Evolutionary conservation across 1,140 invertebrate genomes (phyloP), one percentile per base, ranked within the genome.

Genomic region (Ips typographus): DNA sequence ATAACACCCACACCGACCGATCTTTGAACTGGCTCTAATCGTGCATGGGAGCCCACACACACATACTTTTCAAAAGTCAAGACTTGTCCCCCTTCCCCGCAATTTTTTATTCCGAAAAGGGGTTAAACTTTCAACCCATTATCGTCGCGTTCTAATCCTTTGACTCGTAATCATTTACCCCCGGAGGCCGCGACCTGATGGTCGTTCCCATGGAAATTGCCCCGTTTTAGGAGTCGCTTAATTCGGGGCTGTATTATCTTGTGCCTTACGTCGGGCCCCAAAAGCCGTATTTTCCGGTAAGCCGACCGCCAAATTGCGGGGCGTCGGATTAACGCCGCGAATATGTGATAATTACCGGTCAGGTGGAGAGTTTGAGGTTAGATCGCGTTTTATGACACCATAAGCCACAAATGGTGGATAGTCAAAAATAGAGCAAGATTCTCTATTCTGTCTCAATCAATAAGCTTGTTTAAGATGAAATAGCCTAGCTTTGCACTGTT

Each of bases 221-320:
- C 61, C 38, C 22, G 22, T 22, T 63, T 61, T 63, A 63, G 61
- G 40, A 63, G 61, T 49, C 53, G 42, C 61, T 63, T 63, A 63
- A 63, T 63, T 51, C 61, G 40, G 61, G 38, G 61, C 22, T 49
- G 61, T 63, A 63, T 63, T 63, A 63, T 63, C 61, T 52, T 22
- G 38, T 40, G 47, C 61, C 61, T 63, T 63, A 63, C 61, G 52
- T 40, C 61, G 61, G 61, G 44, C 53, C 60, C 41, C 60, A 49
- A 62, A 62, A 63, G 44, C 61, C 47, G 61, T 63, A 63, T 63
- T 63, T 63, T 52, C 61, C 53, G 47, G 44, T 63, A 51, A 63
- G 61, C 61, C 47, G n/a, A 22, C 8, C 61, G 39, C 47, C 61
- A 63, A 63, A 63, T 63, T 63, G 61, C 47, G 61, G 61, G 3